phyloP scores from a whole-genome alignment of 2,113 vertebrate species.

The Bostrychus sinensis region DNA sequence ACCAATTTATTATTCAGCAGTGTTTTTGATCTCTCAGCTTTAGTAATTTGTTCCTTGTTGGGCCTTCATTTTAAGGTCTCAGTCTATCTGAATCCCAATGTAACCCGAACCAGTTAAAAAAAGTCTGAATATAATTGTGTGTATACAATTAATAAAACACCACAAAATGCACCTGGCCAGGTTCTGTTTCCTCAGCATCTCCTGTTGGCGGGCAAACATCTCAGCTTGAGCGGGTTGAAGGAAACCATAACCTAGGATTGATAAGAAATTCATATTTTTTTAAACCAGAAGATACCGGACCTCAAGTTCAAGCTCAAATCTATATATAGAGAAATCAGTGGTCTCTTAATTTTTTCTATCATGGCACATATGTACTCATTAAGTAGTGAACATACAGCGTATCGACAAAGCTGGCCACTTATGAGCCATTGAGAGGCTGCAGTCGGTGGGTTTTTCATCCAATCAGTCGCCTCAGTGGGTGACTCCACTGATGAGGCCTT shows the following conservation, averaged over 20 bases:
- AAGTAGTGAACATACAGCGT: background rate
- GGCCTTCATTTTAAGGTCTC: too few relatives aligned
- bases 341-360: background rate
- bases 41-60: background rate
- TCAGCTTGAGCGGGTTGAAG: constrained; percentile 92
- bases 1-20: background rate
- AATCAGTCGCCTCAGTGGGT: constrained; percentile 17
- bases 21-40: background rate
- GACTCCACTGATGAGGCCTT: constrained; percentile 4
- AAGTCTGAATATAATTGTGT: too few relatives aligned
- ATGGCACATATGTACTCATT: background rate
- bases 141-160: too few relatives aligned
- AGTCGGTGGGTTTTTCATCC: background rate
- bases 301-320: background rate
- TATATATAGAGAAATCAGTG: background rate
- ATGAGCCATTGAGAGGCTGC: background rate
- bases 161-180: constrained; percentile 84
- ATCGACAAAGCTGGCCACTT: background rate
- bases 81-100: background rate
- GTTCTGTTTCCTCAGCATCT: constrained; percentile 95
- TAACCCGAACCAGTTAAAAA: background rate
- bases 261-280: background rate
- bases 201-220: constrained; percentile 94
- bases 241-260: constrained; percentile 89
- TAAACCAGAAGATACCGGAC: too few relatives aligned